phyloP scores from a whole-genome alignment of 1,140 invertebrate genomes.

The Samia ricini region DNA sequence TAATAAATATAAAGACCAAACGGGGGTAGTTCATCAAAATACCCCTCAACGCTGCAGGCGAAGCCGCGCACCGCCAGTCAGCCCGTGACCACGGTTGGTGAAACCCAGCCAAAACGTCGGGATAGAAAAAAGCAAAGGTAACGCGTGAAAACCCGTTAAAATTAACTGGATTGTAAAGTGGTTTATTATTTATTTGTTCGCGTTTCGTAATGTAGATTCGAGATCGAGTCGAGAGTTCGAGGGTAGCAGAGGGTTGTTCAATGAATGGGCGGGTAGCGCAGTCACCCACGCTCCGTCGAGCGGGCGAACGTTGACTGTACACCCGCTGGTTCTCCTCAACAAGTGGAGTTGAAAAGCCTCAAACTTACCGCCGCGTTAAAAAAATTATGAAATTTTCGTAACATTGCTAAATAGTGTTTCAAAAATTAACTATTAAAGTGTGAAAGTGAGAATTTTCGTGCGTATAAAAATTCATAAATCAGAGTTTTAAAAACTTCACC shows the following conservation, averaged over 20 bases:
- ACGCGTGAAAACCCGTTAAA: too few relatives aligned
- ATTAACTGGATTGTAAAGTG: background rate
- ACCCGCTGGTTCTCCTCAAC: conserved; percentile 42
- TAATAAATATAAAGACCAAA: too few relatives aligned
- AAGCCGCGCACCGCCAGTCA: too few relatives aligned
- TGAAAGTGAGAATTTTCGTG: conserved; percentile 20
- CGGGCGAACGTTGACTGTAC: conserved; percentile 57
- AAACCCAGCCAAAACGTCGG: too few relatives aligned
- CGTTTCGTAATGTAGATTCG: conserved; percentile 21
- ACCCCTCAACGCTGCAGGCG: too few relatives aligned
- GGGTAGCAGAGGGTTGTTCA: conserved; percentile 42
- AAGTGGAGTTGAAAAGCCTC: conserved; percentile 39
- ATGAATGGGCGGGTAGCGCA: conserved; percentile 69
- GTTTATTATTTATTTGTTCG: background rate
- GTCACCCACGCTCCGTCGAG: conserved; percentile 62
- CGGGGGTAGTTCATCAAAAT: too few relatives aligned
- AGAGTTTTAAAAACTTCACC: background rate
- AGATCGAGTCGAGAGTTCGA: conserved; percentile 32
- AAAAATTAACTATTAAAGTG: conserved; percentile 12
- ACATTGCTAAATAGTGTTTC: conserved; percentile 11
- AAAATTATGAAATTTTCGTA: conserved; percentile 15
- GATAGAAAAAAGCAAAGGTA: too few relatives aligned
- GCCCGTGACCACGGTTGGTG: too few relatives aligned
- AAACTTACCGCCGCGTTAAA: conserved; percentile 22
- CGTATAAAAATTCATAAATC: background rate